Base-by-base conservation (phyloP, 2,888 invertebrate species). In the Lepeophtheirus nordmannii region DNA sequence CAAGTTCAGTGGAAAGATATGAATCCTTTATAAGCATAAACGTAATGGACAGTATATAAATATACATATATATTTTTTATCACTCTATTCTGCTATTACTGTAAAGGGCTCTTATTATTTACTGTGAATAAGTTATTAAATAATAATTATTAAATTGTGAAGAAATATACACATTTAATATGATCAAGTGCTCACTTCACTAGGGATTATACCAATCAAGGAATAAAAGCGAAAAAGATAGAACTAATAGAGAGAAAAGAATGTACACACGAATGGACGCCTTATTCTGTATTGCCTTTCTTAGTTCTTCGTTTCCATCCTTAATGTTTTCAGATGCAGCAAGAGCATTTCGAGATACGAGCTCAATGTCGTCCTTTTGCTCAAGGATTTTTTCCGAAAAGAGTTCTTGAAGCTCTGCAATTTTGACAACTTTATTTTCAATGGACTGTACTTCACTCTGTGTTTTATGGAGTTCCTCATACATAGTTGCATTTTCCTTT, bases 161-260 rank as follows among this genome's bases (percentile, higher is more conserved):
- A 30, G 30, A 30, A 7, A 2, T 30, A 30, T 30, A 30, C 7
- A n/a, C n/a, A n/a, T 30, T 30, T 30, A 30, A 30, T 30, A 30
- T 30, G 3, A 30, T 30, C 30, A 30, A 30, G 2, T 30, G 30
- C 1, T 23, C 41, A n/a, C n/a, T n/a, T n/a, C n/a, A n/a, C 79
- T 78, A 86, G 73, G 88, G 88, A 81, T 97, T 97, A 76, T 97
- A 98, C 97, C 97, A 98, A 79, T 98, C 96, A 65, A 98, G 80
- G 77, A 98, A 98, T 11, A 98, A 79, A 64, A 98, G 79, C 22
- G 93, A 88, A 75, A 97, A 92, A 53, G 96, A 92, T 84, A 96
- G 87, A 53, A 97, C 92, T 71, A 97, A 78, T 66, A 98, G 79
- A 75, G 96, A 94, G 78, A 98, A 97, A 38, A 98, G 78, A 67